phyloP scores from a whole-genome alignment of 2,888 invertebrate species.

The Serripes groenlandicus region DNA sequence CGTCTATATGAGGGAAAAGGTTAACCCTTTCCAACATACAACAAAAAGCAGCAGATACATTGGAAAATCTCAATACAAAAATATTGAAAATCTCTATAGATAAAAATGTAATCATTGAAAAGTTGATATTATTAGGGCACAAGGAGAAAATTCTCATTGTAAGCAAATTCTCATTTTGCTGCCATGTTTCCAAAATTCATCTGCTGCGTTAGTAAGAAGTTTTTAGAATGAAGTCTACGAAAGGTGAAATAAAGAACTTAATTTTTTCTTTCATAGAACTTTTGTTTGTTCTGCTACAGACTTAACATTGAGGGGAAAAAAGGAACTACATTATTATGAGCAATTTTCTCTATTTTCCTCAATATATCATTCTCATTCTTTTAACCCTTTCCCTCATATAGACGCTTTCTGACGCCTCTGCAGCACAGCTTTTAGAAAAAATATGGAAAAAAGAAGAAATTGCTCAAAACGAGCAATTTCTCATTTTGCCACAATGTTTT shows the following conservation, averaged over 20 bases:
- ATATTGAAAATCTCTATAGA: neutral
- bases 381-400: no score
- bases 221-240: no score
- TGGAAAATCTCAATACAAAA: no score
- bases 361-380: no score
- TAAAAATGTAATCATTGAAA: neutral
- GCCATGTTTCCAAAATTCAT: neutral
- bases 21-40: neutral
- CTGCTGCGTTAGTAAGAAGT: no score
- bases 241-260: no score
- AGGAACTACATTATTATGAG: no score
- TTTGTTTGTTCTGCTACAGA: no score
- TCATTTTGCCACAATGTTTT: neutral
- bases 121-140: neutral
- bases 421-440: neutral
- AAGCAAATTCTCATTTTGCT: neutral
- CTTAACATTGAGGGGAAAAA: no score
- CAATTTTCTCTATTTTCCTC: no score
- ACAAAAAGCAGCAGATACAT: neutral
- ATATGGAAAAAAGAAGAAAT: neutral
- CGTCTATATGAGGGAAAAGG: neutral
- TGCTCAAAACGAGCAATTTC: neutral
- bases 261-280: no score
- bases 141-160: neutral
- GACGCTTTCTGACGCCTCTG: no score